Evolutionary conservation across 2,888 invertebrate genomes (phyloP), one percentile per base, ranked within the genome.

Genomic region (Timema podura): DNA sequence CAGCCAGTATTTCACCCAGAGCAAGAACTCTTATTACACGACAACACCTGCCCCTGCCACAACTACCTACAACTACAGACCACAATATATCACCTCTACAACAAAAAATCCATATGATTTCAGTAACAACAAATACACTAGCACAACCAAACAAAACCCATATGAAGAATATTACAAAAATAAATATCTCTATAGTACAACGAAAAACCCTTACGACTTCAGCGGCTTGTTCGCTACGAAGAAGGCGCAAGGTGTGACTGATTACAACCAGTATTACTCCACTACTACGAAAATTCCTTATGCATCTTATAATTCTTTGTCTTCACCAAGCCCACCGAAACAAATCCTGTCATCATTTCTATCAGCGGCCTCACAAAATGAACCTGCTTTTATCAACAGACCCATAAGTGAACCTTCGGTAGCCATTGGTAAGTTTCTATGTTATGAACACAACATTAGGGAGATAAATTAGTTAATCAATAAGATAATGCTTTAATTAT

Each of bases 141-240:
- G 30, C 30, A 30, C 30, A 30, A 30, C 82, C 83, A 77, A 83
- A 82, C 79, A 79, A 81, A 70, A 68, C 64, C 64, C 68, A 13
- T 64, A 61, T n/a, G 45, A 54, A 16, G 45, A 70, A 15, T 16
- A 61, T 44, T 70, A 61, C 61, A n/a, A 61, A 30, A 61, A 61
- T 30, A 30, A 61, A 45, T 30, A 61, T n/a, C 45, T 44, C 61
- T 44, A 44, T 13, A 61, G 45, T 69, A 74, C 76, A n/a, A 77
- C 77, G 30, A 75, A 74, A 74, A 80, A 78, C 30, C 30, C 30
- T 30, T 30, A 30, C 30, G 30, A 30, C 30, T 30, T 30, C 30
- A 30, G 30, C 30, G 30, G 30, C 30, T 30, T 30, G 30, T 30
- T 30, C 30, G 30, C 30, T 30, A 30, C 30, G 30, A 30, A 30